phyloP scores from a whole-genome alignment of 2,113 vertebrate genomes.

The Ceyx cyanopectus region DNA sequence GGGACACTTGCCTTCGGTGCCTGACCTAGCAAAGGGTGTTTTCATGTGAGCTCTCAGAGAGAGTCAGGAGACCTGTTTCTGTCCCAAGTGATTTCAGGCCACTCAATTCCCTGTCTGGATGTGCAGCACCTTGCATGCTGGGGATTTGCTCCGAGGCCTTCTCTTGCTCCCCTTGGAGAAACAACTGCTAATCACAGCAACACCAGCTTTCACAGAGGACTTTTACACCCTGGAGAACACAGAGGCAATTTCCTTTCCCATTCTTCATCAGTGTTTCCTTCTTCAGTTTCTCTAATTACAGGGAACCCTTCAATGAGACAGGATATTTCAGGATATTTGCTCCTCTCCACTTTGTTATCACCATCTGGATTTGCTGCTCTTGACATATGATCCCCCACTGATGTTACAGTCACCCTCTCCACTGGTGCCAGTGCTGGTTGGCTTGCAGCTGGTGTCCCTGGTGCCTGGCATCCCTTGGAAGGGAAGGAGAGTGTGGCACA shows the following conservation, averaged over 20 bases:
- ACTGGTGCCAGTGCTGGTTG: background rate
- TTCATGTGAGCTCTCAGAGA: background rate
- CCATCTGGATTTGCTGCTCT: background rate
- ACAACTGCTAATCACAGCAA: background rate
- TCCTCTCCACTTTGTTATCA: background rate
- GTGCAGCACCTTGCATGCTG: background rate
- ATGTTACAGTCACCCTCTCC: background rate
- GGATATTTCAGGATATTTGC: background rate
- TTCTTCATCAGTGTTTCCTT: background rate
- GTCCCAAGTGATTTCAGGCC: background rate
- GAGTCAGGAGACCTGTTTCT: background rate
- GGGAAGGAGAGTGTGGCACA: background rate
- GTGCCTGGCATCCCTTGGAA: background rate
- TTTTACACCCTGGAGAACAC: background rate
- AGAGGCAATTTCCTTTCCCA: background rate
- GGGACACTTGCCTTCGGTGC: rapidly evolving
- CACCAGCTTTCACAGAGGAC: background rate
- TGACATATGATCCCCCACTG: background rate
- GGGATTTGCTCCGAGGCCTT: background rate
- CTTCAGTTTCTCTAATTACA: background rate
- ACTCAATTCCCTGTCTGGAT: background rate
- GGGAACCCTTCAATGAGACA: background rate
- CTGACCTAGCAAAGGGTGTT: background rate
- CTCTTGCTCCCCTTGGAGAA: background rate
- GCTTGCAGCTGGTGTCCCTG: background rate